Base-by-base conservation (phyloP, 2,888 invertebrate species). In the Clistopyga incitator region DNA sequence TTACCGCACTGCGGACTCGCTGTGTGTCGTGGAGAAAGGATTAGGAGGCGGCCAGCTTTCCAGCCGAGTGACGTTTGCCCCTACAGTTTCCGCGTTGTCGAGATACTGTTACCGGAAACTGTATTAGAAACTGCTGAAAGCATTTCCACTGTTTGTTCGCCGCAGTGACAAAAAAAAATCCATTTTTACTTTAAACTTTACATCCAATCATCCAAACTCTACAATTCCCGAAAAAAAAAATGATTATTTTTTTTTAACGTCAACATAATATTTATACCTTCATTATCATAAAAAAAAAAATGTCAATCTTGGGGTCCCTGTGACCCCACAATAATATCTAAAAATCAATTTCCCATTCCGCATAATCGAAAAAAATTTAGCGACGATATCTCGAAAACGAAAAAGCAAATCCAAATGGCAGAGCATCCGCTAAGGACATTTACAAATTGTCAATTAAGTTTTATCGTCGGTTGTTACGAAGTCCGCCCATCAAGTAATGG, bases 121-220 rank as follows among this genome's bases (percentile, higher is more conserved):
- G 34, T 64, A 20, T 64, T 64, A 38, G 64, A 64, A 64, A 64
- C 64, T 64, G 11, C 64, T 10, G 38, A 64, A 64, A 42, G 64
- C 38, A 64, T 64, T 38, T 20, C 1, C 18, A 34, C 18, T 10
- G 61, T 10, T 38, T 18, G 29, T 29, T 23, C 23, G 3, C 25
- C 1, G 3, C 15, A 20, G 10, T n/a, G 47, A 18, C n/a, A n/a
- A n/a, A 18, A 8, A 8, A 18, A 18, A 20, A 18, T n/a, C 50
- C n/a, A 18, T n/a, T 50, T 50, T 50, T 18, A 47, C 8, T 34
- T 34, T 34, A 4, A 34, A 34, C 34, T 4, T 34, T 34, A 34
- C 3, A 34, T 34, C 34, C 34, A 34, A 34, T 34, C n/a, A n/a
- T n/a, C n/a, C n/a, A n/a, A n/a, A n/a, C n/a, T n/a, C n/a, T n/a